These are phyloP conservation scores for Ariolimax columbianus DNA, from an alignment of 2,888 invertebrate genomes.

Conservation along the genomic window DNA sequence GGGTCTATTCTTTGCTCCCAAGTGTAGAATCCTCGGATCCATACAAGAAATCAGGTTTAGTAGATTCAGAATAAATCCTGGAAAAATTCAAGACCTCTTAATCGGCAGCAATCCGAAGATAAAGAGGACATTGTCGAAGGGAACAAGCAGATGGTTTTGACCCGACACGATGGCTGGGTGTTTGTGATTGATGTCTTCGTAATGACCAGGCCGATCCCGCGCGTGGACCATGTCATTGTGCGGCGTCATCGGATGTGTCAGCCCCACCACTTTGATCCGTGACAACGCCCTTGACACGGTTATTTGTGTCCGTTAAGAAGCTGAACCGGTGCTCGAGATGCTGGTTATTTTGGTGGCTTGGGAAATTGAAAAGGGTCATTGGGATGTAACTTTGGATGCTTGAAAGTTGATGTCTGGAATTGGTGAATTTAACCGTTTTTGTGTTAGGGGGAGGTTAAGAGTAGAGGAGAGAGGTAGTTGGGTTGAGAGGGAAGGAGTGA, in stretches of 20 bases:
- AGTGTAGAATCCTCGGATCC: no score
- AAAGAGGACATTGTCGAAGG: conserved; percentile 14
- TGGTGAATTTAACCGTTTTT: not conserved
- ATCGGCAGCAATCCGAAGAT: not conserved
- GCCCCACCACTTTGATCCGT: conserved; percentile 33
- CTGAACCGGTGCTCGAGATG: conserved; percentile 18
- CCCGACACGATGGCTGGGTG: conserved; percentile 9
- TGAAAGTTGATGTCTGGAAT: conserved; percentile 3
- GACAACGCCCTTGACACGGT: conserved; percentile 37
- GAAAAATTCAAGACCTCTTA: not conserved
- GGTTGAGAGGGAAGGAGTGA: not conserved
- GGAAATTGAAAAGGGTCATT: conserved; percentile 6
- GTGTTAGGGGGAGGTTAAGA: not conserved
- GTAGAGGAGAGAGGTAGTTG: not conserved
- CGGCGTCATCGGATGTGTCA: conserved; percentile 48
- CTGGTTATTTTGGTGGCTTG: conserved; percentile 6
- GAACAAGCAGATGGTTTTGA: conserved; percentile 49
- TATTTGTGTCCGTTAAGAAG: conserved; percentile 29
- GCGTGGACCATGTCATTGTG: conserved; percentile 43
- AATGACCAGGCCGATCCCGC: conserved; percentile 30
- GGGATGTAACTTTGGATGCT: conserved; percentile 2
- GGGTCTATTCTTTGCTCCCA: no score
- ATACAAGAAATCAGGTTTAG: no score
- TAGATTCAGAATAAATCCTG: not conserved
- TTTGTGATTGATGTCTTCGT: conserved; percentile 41